Evolutionary conservation across 2,888 invertebrate genomes (phyloP).

Genomic region (Diaperis boleti): DNA sequence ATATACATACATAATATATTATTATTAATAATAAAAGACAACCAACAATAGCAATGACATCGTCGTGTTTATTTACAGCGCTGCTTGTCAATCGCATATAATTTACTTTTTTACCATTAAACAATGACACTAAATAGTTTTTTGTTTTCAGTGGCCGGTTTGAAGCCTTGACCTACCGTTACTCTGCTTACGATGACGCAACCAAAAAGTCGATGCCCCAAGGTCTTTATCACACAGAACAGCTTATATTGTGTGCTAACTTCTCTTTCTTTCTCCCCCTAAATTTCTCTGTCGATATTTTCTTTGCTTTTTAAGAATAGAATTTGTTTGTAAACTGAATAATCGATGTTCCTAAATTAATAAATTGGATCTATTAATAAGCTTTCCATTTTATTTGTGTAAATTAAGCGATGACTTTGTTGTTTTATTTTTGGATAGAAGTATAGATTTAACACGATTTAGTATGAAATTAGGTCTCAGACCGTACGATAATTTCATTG

Average conservation of each 20-base stretch:
- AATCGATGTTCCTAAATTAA: background rate
- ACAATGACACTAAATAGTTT: no score
- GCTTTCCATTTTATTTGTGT: background rate
- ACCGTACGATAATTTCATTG: background rate
- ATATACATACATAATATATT: no score
- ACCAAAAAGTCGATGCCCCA: conserved; percentile 22
- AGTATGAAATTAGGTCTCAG: conserved; percentile 4
- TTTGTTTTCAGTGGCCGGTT: conserved; percentile 3
- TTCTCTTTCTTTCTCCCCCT: conserved; percentile 11
- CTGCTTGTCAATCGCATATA: no score
- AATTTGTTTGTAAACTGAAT: no score
- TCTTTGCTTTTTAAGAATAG: no score
- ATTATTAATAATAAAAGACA: no score
- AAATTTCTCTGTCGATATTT: conserved; percentile 13
- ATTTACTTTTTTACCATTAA: background rate
- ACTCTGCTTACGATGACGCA: conserved; percentile 21
- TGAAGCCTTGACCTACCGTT: conserved; percentile 35
- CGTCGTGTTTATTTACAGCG: no score
- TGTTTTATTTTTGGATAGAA: no score
- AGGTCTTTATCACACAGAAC: conserved; percentile 22
- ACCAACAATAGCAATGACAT: no score
- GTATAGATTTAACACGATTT: conserved; percentile 8
- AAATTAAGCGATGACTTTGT: background rate
- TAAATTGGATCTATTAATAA: background rate
- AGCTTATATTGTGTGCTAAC: conserved; percentile 11